Conservation (phyloP, 1,140 invertebrate species). For the Octopus sinensis region DNA sequence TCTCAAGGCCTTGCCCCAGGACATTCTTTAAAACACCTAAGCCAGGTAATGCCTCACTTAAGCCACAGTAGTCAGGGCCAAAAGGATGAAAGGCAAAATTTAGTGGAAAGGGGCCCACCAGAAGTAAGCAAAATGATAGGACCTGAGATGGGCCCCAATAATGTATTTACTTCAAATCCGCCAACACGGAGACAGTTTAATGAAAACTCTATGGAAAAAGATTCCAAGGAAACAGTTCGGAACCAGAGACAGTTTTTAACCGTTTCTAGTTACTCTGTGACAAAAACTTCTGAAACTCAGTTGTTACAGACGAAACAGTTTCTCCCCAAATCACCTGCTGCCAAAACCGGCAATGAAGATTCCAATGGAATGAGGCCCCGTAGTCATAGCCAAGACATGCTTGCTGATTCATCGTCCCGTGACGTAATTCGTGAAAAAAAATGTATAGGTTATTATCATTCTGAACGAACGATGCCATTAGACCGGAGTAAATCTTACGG, state of each 20-base stretch:
- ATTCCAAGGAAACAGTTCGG: constrained; percentile 27
- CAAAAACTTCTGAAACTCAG: neutral
- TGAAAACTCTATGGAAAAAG: neutral
- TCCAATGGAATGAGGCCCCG: neutral
- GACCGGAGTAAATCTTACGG: neutral
- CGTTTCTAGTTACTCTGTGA: constrained; percentile 20
- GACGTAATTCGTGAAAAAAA: neutral
- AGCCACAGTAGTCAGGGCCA: neutral
- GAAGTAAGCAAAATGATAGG: constrained; percentile 25
- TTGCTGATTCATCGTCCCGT: neutral
- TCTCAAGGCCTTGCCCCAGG: no score
- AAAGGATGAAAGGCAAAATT: constrained; percentile 32
- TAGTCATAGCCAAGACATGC: neutral
- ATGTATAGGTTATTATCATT: neutral
- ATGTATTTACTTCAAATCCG: neutral
- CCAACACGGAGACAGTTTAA: neutral
- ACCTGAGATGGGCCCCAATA: constrained; percentile 33
- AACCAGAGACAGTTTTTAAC: constrained; percentile 37
- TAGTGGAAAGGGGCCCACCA: constrained; percentile 43
- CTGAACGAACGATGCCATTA: neutral
- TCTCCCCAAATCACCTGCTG: neutral
- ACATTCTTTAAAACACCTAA: no score
- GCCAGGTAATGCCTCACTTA: neutral
- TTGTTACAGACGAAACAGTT: neutral
- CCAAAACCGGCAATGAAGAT: neutral